phyloP scores from a whole-genome alignment of 2,797 vertebrate genomes.

The Etheostoma perlongum region DNA sequence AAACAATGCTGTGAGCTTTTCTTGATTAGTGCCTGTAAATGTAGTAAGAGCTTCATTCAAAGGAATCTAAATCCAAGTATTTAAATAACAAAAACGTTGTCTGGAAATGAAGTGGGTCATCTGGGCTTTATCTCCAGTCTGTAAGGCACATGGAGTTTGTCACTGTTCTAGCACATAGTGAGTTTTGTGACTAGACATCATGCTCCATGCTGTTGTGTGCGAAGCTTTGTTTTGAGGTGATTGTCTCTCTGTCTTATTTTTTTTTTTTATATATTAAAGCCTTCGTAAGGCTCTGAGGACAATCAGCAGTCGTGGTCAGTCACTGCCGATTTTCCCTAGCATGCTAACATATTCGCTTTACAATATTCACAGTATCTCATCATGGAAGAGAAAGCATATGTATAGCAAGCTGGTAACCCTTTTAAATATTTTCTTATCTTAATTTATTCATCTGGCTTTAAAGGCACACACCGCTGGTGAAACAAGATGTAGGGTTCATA shows the following conservation, averaged over 20 bases:
- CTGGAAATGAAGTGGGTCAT: not conserved
- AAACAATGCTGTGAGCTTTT: not conserved
- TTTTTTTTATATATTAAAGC: slow-evolving; percentile 84
- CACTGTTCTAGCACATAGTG: not conserved
- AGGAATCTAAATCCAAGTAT: not conserved
- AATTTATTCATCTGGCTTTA: slow-evolving; percentile 5
- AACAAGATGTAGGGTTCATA: too few species aligned
- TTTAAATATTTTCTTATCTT: too few species aligned
- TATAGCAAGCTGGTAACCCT: not conserved
- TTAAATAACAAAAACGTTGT: not conserved
- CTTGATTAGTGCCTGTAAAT: not conserved
- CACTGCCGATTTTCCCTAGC: slow-evolving; percentile 86
- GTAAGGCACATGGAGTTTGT: too few species aligned
- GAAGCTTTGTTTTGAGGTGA: slow-evolving; percentile 65
- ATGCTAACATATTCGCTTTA: slow-evolving; percentile 80
- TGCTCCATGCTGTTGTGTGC: slow-evolving; percentile 49
- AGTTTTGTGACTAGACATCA: slow-evolving; percentile 45
- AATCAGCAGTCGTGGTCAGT: slow-evolving; percentile 94
- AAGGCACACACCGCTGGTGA: slow-evolving; percentile 42
- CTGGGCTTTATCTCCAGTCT: not conserved
- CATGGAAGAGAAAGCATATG: not conserved
- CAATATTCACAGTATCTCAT: not conserved
- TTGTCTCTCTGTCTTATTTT: slow-evolving; percentile 79
- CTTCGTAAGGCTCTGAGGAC: slow-evolving; percentile 93
- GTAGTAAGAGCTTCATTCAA: not conserved